These are phyloP conservation scores for Pelobates cultripes DNA, from an alignment of 2,797 vertebrate species.

Conservation along the genomic window DNA sequence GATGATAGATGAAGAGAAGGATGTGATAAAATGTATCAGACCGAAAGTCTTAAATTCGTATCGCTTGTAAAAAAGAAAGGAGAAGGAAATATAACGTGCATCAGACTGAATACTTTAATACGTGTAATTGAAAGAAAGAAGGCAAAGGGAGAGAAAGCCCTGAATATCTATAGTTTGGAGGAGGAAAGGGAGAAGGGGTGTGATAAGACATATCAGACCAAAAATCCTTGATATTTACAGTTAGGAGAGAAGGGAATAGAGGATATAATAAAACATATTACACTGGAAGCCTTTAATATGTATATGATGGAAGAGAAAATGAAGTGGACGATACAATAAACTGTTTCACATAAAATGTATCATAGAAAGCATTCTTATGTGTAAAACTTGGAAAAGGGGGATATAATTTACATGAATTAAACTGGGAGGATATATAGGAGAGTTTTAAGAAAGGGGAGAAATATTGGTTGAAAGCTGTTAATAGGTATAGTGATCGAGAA, in stretches of 20 bases:
- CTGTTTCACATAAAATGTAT: not conserved
- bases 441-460: not conserved
- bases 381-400: not conserved
- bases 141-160: not conserved
- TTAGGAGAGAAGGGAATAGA: not conserved
- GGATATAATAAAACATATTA: not conserved
- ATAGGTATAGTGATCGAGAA: not conserved
- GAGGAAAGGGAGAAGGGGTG: not conserved
- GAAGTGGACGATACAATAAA: not conserved
- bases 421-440: no score
- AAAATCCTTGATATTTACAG: no score
- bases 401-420: not conserved
- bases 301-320: not conserved
- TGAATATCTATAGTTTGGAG: not conserved
- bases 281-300: no score
- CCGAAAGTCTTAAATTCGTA: not conserved
- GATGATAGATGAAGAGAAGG: not conserved
- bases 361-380: no score
- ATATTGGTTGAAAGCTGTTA: not conserved
- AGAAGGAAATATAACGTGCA: not conserved
- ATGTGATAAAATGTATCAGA: not conserved
- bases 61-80: not conserved
- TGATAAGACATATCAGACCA: not conserved
- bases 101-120: not conserved
- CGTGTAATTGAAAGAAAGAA: not conserved